A percentile compares a stretch with the other conserved stretches of the same genome.
phyloP scores from a whole-genome alignment of 2,888 invertebrate genomes.

The Phlogophora meticulosa region DNA sequence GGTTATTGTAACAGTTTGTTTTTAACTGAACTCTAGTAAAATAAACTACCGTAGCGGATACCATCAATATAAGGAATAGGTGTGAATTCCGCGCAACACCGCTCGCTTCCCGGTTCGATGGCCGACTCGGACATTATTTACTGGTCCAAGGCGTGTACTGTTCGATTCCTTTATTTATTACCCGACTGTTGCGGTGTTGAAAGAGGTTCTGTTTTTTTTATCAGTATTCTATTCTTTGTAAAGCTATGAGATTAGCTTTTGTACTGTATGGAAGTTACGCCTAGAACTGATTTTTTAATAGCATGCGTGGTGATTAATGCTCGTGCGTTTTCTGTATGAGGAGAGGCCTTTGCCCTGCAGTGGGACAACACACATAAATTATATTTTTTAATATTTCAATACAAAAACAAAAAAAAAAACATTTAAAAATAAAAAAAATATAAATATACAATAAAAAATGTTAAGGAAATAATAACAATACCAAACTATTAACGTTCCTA shows the following conservation, averaged over 20 bases:
- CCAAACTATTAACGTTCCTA: too few relatives aligned
- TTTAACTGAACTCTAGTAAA: slow-evolving; percentile 45
- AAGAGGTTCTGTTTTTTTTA: slow-evolving; percentile 34
- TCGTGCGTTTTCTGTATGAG: too few relatives aligned
- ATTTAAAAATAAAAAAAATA: too few relatives aligned
- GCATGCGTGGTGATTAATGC: too few relatives aligned
- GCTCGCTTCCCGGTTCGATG: slow-evolving; percentile 61
- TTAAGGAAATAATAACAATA: too few relatives aligned
- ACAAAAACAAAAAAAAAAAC: too few relatives aligned
- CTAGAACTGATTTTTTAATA: too few relatives aligned
- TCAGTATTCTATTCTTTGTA: not conserved
- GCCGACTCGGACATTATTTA: slow-evolving; percentile 59
- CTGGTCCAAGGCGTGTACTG: slow-evolving; percentile 24
- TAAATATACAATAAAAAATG: too few relatives aligned
- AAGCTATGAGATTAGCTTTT: not conserved
- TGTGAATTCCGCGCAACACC: slow-evolving; percentile 48
- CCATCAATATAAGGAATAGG: slow-evolving; percentile 56
- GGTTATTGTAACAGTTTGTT: slow-evolving; percentile 46
- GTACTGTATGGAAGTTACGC: not conserved
- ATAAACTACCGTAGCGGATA: slow-evolving; percentile 45
- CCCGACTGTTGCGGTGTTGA: not conserved
- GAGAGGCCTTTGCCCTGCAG: too few relatives aligned
- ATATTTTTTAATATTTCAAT: too few relatives aligned
- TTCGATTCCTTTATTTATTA: slow-evolving; percentile 41
- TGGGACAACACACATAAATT: too few relatives aligned